phyloP scores from a whole-genome alignment of 30 jellyfish, hydroid and myxozoan species.

The Phacellophora camtschatica region DNA sequence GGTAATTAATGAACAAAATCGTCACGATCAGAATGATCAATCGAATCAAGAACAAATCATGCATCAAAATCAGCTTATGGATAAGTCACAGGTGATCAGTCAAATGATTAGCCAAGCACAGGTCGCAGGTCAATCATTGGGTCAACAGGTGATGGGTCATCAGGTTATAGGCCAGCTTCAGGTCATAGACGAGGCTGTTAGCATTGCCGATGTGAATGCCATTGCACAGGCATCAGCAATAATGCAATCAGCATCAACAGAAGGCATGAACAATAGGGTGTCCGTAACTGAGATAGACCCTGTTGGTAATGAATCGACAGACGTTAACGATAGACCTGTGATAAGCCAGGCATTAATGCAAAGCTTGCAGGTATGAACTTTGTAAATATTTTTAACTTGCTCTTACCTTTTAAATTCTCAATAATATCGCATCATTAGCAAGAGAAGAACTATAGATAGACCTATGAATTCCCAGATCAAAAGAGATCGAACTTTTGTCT shows the following conservation, averaged over 20 bases:
- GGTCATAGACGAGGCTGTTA: not conserved
- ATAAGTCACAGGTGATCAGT: constrained; percentile 6
- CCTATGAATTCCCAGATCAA: too few relatives aligned
- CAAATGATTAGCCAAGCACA: not conserved
- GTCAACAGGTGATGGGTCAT: not conserved
- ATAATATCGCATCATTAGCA: too few relatives aligned
- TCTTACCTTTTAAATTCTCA: too few relatives aligned
- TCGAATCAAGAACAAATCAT: not conserved
- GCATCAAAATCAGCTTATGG: constrained; percentile 22
- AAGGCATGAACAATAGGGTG: not conserved
- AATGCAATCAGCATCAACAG: constrained; percentile 25
- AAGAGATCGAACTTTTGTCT: too few relatives aligned
- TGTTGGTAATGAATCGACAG: constrained; percentile 9
- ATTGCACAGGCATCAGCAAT: constrained; percentile 50
- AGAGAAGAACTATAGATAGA: too few relatives aligned
- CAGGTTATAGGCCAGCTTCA: not conserved
- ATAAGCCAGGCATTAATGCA: constrained; percentile 52
- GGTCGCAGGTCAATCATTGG: constrained; percentile 5
- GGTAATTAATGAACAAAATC: not conserved
- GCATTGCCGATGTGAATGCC: constrained; percentile 28
- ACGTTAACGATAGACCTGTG: constrained; percentile 30
- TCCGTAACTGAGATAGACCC: constrained; percentile 17
- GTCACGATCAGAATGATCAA: not conserved
- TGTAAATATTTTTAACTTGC: too few relatives aligned
- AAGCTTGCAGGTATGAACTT: constrained; percentile 27